These are phyloP conservation scores for Exephanes ischioxanthus DNA, from an alignment of 2,888 invertebrate species.

Conservation along the genomic window DNA sequence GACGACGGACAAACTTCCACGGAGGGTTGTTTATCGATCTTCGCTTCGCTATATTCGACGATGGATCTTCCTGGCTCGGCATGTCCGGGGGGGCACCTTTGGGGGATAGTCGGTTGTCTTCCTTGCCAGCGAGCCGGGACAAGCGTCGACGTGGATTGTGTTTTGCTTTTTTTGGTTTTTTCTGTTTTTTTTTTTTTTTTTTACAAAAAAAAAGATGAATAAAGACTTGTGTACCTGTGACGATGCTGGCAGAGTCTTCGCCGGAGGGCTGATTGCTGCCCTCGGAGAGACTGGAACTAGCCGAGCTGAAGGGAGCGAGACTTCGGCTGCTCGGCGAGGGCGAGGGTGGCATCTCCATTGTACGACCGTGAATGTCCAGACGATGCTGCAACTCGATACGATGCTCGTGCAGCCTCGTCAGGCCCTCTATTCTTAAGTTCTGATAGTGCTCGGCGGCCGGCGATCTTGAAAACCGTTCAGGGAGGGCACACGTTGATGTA, in stretches of 20 bases:
- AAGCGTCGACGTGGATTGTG: slow-evolving; percentile 45
- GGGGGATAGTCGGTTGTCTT: slow-evolving; percentile 17
- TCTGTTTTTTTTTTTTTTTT: slow-evolving; percentile 31
- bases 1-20: slow-evolving; percentile 37
- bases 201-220: slow-evolving; percentile 71
- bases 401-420: slow-evolving; percentile 84
- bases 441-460: slow-evolving; percentile 83
- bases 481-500: slow-evolving; percentile 40
- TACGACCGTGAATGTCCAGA: slow-evolving; percentile 83
- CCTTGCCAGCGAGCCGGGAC: slow-evolving; percentile 26
- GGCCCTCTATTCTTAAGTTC: slow-evolving; percentile 84
- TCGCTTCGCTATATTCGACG: slow-evolving; percentile 6
- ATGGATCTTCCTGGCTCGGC: slow-evolving; percentile 12
- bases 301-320: slow-evolving; percentile 94
- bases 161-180: background rate
- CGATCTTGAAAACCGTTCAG: slow-evolving; percentile 80
- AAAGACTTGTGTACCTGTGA: slow-evolving; percentile 90
- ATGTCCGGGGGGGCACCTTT: slow-evolving; percentile 2
- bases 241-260: slow-evolving; percentile 91
- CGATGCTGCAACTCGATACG: slow-evolving; percentile 84
- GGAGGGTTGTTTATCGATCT: slow-evolving; percentile 45
- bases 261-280: slow-evolving; percentile 86
- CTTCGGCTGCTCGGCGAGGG: slow-evolving; percentile 95
- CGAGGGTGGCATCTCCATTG: slow-evolving; percentile 89
- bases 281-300: slow-evolving; percentile 94